Evolutionary conservation across 2,113 vertebrate genomes (phyloP), one percentile per base, ranked within the genome.

Genomic region (Gambusia affinis): DNA sequence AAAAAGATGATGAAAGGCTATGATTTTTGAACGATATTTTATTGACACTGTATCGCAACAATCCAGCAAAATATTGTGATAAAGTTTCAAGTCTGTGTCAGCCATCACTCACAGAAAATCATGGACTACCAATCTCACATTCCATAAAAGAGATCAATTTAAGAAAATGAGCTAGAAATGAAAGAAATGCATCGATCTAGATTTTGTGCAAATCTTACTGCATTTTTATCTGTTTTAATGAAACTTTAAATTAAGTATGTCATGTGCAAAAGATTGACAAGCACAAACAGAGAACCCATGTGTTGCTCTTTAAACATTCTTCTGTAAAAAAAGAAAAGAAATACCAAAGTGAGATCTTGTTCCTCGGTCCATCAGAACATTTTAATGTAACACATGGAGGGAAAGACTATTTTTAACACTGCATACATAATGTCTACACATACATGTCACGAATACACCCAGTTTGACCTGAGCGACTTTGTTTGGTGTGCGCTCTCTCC

Each of bases 401-500:
- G 63, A 60, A 27, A 37, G 67, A 33, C 64, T 6, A 22, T 57
- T 57, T 35, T 76, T 64, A 37, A 39, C 78, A 66, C 60, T 3
- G 10, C 51, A 57, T 57, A 57, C 51, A 42, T 19, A 85, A 64
- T 39, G 80, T 60, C 61, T 66, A 70, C 73, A 78, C 71, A 37
- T 33, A 73, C 28, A 64, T 57, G 57, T 64, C 70, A 78, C 63
- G 64, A 70, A 80, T 72, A 73, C 67, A 79, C 70, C 68, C 68
- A 81, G 75, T 80, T 80, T 91, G 88, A 93, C 92, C 90, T 57
- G 71, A 83, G 85, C 27, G 7, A 81, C 73, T 57, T 73, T 81
- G 67, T 92, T 91, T 89, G 86, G 90, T 90, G 90, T 90, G 85
- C 77, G 76, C 82, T 15, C 77, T 76, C 82, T 81, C 44, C 80